Percentiles rank a stretch among this genome's conserved stretches.
These are phyloP conservation scores for Hipposideros armiger DNA, from an alignment of 2,113 vertebrate genomes.

Conservation along the genomic window DNA sequence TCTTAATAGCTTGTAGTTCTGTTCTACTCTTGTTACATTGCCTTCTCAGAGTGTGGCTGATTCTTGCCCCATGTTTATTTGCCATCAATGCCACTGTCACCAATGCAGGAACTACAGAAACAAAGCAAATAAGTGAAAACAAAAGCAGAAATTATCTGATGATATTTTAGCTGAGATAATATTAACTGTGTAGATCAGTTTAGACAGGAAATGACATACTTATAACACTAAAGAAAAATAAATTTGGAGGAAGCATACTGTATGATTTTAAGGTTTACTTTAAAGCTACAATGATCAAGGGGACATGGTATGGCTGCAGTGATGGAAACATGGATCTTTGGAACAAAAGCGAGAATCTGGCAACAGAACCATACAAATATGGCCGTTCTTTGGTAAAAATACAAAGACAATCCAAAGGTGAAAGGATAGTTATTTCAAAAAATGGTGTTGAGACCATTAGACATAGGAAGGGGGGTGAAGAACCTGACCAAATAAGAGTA, in stretches of 20 bases:
- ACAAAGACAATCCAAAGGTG: neutral
- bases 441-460: neutral
- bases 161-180: neutral
- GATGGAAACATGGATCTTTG: neutral
- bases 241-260: neutral
- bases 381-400: neutral
- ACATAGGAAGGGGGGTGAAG: too few relatives aligned
- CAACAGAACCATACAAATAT: neutral
- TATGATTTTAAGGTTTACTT: neutral
- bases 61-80: neutral
- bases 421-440: neutral
- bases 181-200: neutral
- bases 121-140: neutral
- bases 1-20: too few relatives aligned
- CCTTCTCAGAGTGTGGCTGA: neutral
- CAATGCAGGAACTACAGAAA: neutral
- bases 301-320: neutral
- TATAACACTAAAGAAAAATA: constrained; percentile 16
- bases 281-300: neutral
- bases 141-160: neutral
- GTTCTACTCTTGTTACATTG: neutral
- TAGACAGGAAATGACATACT: neutral
- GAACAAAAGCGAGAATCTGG: neutral
- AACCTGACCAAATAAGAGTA: neutral
- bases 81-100: neutral